These are phyloP conservation scores for Exephanes ischioxanthus DNA, from an alignment of 2,888 invertebrate species.

Conservation along the genomic window DNA sequence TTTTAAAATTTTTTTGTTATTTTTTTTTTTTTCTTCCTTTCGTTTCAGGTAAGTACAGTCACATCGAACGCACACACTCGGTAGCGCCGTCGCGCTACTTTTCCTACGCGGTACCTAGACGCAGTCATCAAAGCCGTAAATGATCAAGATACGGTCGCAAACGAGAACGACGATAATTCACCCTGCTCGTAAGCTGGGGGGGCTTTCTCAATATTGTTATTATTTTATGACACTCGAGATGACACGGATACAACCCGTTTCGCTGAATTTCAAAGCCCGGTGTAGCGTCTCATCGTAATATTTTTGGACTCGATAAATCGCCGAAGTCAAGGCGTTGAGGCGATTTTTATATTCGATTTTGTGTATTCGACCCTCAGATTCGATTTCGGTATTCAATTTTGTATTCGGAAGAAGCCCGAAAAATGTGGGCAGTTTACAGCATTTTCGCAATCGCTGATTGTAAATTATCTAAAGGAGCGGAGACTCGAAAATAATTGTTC, in stretches of 20 bases:
- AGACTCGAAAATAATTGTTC: too few relatives aligned
- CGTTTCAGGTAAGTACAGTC: slow-evolving; percentile 37
- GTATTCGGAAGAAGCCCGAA: too few relatives aligned
- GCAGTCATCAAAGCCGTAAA: slow-evolving; percentile 51
- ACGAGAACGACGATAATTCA: slow-evolving; percentile 52
- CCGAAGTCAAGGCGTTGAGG: too few relatives aligned
- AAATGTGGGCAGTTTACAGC: too few relatives aligned
- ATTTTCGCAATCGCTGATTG: too few relatives aligned
- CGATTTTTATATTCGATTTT: too few relatives aligned
- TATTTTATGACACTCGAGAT: slow-evolving; percentile 39
- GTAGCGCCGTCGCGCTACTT: slow-evolving; percentile 44
- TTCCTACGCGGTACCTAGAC: slow-evolving; percentile 39
- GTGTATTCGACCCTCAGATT: too few relatives aligned
- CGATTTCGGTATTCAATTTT: too few relatives aligned
- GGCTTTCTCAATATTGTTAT: slow-evolving; percentile 46
- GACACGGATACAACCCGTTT: not conserved
- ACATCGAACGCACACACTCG: slow-evolving; percentile 24
- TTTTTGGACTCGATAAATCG: too few relatives aligned
- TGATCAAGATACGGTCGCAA: slow-evolving; percentile 39
- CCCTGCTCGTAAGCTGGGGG: slow-evolving; percentile 50
- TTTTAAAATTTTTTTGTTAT: not conserved
- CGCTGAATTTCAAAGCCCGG: not conserved
- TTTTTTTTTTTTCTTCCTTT: slow-evolving; percentile 31
- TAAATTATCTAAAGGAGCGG: too few relatives aligned
- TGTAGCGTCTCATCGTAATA: too few relatives aligned